Conservation (phyloP, 2,113 vertebrate genomes). For the Chaenogobius annularis region DNA sequence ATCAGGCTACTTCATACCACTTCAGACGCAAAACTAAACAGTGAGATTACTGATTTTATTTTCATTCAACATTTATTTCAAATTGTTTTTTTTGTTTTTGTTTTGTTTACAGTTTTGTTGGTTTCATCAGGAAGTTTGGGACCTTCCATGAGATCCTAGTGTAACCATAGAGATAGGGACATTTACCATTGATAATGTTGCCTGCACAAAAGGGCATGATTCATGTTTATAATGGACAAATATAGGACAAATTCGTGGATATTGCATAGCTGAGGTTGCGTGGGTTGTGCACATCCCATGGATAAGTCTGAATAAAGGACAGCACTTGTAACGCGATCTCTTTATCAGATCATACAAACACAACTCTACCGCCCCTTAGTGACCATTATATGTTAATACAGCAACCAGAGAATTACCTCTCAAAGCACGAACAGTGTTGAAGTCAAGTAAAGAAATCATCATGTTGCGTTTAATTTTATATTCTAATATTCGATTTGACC, state of each 20-base stretch:
- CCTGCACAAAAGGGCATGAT: too few species aligned
- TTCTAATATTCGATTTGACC: not conserved
- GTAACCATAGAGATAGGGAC: not conserved
- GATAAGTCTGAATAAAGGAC: not conserved
- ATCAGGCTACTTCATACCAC: too few species aligned
- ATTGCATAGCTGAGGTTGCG: not conserved
- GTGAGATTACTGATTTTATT: too few species aligned
- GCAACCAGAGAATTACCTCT: not conserved
- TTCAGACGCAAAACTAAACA: too few species aligned
- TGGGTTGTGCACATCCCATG: not conserved
- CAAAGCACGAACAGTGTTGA: not conserved
- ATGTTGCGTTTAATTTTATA: not conserved
- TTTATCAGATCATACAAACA: too few species aligned
- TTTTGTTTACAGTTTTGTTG: too few species aligned
- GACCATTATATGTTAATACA: conserved; percentile 35
- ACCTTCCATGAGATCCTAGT: not conserved
- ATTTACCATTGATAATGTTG: too few species aligned
- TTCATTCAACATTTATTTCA: too few species aligned
- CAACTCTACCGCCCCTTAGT: conserved; percentile 38
- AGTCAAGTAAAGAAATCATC: not conserved
- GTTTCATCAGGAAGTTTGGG: not conserved
- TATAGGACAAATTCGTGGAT: too few species aligned
- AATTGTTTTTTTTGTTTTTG: too few species aligned
- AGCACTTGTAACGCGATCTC: not conserved
- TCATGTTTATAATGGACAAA: too few species aligned